Base-by-base conservation (phyloP, 2,113 vertebrate species). In the Coryphaenoides rupestris region DNA sequence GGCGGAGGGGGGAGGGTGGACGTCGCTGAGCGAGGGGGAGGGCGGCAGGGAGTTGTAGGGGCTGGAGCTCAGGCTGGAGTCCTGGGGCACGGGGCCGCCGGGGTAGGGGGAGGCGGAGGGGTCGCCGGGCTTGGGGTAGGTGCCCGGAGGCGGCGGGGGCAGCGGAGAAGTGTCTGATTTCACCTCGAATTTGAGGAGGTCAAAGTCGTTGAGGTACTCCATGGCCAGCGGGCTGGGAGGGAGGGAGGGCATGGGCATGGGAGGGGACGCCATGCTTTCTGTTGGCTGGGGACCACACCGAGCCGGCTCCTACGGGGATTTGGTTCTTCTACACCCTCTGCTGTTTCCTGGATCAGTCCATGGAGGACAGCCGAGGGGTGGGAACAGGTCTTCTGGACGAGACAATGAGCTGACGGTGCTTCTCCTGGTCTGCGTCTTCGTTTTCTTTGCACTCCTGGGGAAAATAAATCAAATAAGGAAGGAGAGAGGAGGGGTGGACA, bases 201-300 rank as follows among this genome's bases (percentile, higher is more conserved):
- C 96, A 79, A 99, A 99, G 89, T 99, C 97, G 33, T 98, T 98
- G 75, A 99, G 94, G 53, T 99, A 98, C 89, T 99, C 96, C 96
- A 98, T 98, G 87, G 95, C 95, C 88, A 99, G 87, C 19, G 97
- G 95, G 78, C 95, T 98, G 33, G 95, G 96, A 78, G 97, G 96
- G 73, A 98, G 92, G n/a, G 88, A 85, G 33, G 88, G 59, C 70
- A 91, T 82, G 21, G 89, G 85, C 28, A 90, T 84, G 62, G 87
- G 76, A 19, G 89, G 85, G 21, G 86, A 90, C 21, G 90, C 86
- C 91, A 92, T 91, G 63, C 26, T 69, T 59, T 64, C 70, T 57
- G 70, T 40, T 40, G 63, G 60, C 71, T 58, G 72, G 55, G 63
- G 40, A 47, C 19, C 19, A 68, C 12, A 40, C 56, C 46, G 53